Evolutionary conservation across 2,113 vertebrate species (phyloP), one percentile per base, ranked within the genome.

Genomic region (Hassar affinis): DNA sequence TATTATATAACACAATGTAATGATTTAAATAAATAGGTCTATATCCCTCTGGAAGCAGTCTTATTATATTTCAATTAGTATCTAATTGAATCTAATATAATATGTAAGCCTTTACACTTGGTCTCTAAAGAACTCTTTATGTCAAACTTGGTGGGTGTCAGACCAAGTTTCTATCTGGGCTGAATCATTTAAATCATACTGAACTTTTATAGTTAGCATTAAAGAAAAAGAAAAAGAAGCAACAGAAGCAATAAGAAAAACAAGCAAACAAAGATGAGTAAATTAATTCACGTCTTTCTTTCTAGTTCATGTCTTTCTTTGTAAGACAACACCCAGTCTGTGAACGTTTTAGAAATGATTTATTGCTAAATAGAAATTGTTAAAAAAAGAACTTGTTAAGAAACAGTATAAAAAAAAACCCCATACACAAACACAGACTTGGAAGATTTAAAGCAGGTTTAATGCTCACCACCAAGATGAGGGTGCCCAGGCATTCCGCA

Each of bases 401-500:
- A n/a, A n/a, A n/a, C n/a, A n/a, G n/a, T n/a, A n/a, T n/a, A n/a
- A n/a, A n/a, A n/a, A n/a, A n/a, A n/a, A n/a, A n/a, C n/a, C n/a
- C n/a, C n/a, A n/a, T n/a, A 33, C 8, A 30, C 38, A 75, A 51
- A 9, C 30, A 30, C 15, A 52, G 14, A 75, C 47, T 7, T 54
- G 27, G 33, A 35, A 35, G 10, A 22, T 20, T 1, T n/a, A 75
- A 59, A 84, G 66, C 74, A 87, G 20, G 18, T 18, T 62, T 82
- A 4, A 12, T 35, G 33, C 95, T 95, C 89, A 96, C 95, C 95
- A 97, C 96, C 66, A 96, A 91, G 86, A 97, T 94, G 33, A 96
- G 92, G 0, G 95, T 96, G 78, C 95, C 96, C 87, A 96, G 90
- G 83, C 95, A 95, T 83, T 96, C 96, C 0, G 96, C 95, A 89